Conservation (phyloP, 2,888 invertebrate species). For the Rhorus exstirpatorius region DNA sequence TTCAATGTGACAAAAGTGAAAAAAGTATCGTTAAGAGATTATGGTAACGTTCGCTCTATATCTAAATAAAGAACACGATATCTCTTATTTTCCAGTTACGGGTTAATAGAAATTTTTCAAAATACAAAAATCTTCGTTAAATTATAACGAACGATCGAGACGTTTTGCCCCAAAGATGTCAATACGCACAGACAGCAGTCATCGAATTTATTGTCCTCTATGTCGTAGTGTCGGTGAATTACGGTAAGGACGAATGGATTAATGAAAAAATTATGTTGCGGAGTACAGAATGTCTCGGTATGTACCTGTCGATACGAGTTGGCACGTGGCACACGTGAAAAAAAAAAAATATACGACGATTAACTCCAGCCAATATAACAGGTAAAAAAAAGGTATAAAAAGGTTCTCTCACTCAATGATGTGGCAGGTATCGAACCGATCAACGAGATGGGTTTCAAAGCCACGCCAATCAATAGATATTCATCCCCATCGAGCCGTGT, state of each 20-base stretch:
- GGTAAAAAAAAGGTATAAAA: slow-evolving; percentile 66
- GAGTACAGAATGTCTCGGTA: slow-evolving; percentile 18
- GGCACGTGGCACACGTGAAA: slow-evolving; percentile 64
- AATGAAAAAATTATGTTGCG: not conserved
- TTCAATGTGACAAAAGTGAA: no score
- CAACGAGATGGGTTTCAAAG: slow-evolving; percentile 74
- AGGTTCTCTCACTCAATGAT: slow-evolving; percentile 68
- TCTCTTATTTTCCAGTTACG: no score
- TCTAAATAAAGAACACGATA: no score
- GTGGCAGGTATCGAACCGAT: slow-evolving; percentile 79
- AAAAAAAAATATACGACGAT: slow-evolving; percentile 61
- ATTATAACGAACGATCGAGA: not conserved
- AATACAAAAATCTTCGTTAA: no score
- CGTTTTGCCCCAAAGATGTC: not conserved
- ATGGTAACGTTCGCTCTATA: no score
- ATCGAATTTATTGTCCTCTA: not conserved
- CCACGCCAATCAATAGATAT: slow-evolving; percentile 84
- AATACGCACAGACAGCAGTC: not conserved
- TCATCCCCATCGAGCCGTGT: slow-evolving; percentile 83
- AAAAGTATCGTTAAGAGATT: no score
- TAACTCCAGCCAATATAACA: slow-evolving; percentile 65
- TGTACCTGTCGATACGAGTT: slow-evolving; percentile 67
- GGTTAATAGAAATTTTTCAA: no score
- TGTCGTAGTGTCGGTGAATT: not conserved
- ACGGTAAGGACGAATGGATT: not conserved